Evolutionary conservation across 2,888 invertebrate species (phyloP), one percentile per base, ranked within the genome.

Genomic region (Eurytoma californica): DNA sequence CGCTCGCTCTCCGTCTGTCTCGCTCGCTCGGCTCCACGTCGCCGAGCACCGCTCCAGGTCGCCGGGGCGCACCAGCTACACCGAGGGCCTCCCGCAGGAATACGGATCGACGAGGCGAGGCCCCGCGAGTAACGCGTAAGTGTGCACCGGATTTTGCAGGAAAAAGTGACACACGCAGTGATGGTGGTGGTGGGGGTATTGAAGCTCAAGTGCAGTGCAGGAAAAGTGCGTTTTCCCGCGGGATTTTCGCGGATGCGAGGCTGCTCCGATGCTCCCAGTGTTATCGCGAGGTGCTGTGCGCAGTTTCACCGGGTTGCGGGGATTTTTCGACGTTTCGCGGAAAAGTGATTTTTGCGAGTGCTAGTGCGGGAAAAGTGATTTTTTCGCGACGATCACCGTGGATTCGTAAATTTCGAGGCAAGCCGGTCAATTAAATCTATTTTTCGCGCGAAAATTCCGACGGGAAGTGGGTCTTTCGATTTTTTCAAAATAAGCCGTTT

Each of bases 401-500:
- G 14, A 72, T 75, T 30, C 16, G 57, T 30, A 72, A 80, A 76
- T 68, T 68, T 13, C 16, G 20, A 30, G 5, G 5, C 53, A 3
- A 0, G 3, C 7, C 18, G 7, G 72, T 67, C 80, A 76, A 76
- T 80, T 68, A 72, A 76, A 72, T 80, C 67, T 63, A 72, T 18
- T 68, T 72, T 68, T 76, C 76, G 24, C 68, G 72, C 57, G 58
- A 49, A 76, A 60, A 79, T 79, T 79, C 74, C 51, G 0, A 28
- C 39, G 2, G 66, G 13, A 79, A 79, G 79, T 69, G 79, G 0
- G 16, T 24, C 20, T 53, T 0, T 1, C 16, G 79, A 79, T 75
- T 79, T 75, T 79, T 75, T 72, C 60, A 75, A 75, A 79, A 66
- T 75, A 75, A 75, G 75, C 70, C 79, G 24, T 24, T 79, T 39